Conservation (phyloP, 1,140 invertebrate genomes). For the Meloidogyne chitwoodi region DNA sequence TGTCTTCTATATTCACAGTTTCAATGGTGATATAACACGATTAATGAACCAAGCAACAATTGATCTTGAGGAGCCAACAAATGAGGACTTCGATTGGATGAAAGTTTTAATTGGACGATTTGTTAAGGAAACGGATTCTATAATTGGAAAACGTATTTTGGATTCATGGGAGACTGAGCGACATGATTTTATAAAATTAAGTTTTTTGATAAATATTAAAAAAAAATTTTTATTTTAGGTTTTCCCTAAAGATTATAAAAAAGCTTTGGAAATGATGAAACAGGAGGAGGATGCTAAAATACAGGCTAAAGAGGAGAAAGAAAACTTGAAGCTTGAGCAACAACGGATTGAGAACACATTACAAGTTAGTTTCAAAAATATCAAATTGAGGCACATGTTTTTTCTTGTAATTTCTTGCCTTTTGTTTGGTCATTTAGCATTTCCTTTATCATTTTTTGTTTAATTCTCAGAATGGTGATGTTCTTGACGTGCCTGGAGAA, state of each 20-base stretch:
- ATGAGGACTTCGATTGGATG: conserved; percentile 77
- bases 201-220: background rate
- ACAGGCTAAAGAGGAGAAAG: conserved; percentile 56
- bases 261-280: conserved; percentile 75
- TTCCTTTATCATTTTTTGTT: background rate
- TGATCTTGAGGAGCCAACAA: conserved; percentile 53
- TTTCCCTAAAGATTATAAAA: conserved; percentile 93
- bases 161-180: conserved; percentile 76
- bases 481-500: conserved; percentile 14
- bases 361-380: conserved; percentile 1
- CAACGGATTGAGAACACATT: conserved; percentile 20
- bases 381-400: too few species aligned
- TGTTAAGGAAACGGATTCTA: conserved; percentile 79
- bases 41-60: conserved; percentile 57
- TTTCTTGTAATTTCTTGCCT: background rate
- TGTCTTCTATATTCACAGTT: background rate
- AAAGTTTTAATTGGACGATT: conserved; percentile 80
- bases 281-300: conserved; percentile 62
- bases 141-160: conserved; percentile 75
- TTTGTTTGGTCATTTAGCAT: background rate
- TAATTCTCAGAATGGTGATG: background rate
- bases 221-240: conserved; percentile 62
- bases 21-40: conserved; percentile 21
- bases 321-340: conserved; percentile 26
- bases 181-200: conserved; percentile 80